Base-by-base conservation (phyloP, 2,113 vertebrate species). In the Ammodramus savannarum region DNA sequence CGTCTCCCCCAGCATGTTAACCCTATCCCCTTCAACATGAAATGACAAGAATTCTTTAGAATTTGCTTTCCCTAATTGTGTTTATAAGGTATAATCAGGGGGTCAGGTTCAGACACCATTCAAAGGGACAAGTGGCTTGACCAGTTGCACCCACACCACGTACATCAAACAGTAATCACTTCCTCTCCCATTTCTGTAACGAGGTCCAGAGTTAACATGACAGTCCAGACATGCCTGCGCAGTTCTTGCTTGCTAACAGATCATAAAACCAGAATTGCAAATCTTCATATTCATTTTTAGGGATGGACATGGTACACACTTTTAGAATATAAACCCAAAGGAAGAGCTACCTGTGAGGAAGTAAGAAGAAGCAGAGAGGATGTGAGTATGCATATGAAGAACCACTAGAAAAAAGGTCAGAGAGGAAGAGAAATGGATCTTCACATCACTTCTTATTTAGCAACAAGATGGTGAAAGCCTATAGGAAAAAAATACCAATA, bases 161-260 rank as follows among this genome's bases (percentile, higher is more conserved):
- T 11, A 20, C 17, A 72, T 22, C 15, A 61, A 76, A 62, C 0
- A 0, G 29, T 36, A 11, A 68, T 34, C 1, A 0, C 55, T 52
- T 58, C 15, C 43, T 77, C 5, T 5, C 41, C 8, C 22, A 71
- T 63, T 55, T 38, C 52, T 5, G 32, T 10, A 31, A 20, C 0
- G 0, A 76, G 26, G 31, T 41, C 62, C 41, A 65, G 10, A 63
- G 27, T 44, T 44, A 76, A 73, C 2, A 2, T 8, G 59, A 71
- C 34, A 57, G 8, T 16, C 61, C 41, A 83, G 39, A 82, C 25
- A 26, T 8, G 32, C 7, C 31, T 32, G 36, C 65, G 48, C 41
- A 81, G 39, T 34, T 55, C 75, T 57, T 58, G 11, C 62, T 82
- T 66, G 51, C 16, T 21, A 89, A 59, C 2, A 12, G 49, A 41